Percentiles rank a stretch among this genome's conserved stretches.
Evolutionary conservation across 2,797 vertebrate species (phyloP).

Genomic region (Lagorchestes hirsutus): DNA sequence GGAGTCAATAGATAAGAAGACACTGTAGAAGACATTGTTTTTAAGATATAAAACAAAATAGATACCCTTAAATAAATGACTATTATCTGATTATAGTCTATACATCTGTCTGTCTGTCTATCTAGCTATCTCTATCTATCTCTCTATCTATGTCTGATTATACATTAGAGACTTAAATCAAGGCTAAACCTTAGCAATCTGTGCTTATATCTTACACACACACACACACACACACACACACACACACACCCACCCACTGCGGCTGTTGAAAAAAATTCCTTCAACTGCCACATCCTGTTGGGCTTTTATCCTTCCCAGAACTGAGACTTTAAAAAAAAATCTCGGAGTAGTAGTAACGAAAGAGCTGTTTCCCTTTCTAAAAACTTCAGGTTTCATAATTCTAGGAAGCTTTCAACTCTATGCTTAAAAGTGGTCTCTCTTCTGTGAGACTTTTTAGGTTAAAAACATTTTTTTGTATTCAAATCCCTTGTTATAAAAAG

Average conservation of each 20-base stretch:
- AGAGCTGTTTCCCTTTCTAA: background rate
- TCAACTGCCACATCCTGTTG: background rate
- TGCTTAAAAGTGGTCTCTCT: background rate
- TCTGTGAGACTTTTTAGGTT: background rate
- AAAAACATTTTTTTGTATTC: background rate
- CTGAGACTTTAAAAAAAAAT: background rate
- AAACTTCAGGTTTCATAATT: background rate
- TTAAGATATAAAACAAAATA: background rate
- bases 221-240: background rate
- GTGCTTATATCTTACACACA: background rate
- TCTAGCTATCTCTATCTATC: too few relatives aligned
- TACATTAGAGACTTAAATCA: background rate
- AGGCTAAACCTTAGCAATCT: background rate
- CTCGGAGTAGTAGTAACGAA: background rate
- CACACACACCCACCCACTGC: background rate
- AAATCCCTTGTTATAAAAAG: background rate
- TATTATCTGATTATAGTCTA: background rate
- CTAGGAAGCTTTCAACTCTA: background rate
- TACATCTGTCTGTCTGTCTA: too few relatives aligned
- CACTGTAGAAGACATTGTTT: background rate
- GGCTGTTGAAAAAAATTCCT: background rate
- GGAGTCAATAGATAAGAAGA: background rate
- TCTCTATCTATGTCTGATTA: background rate
- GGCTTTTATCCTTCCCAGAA: conserved; percentile 2
- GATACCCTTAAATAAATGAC: background rate